Conservation (phyloP, 2,888 invertebrate genomes). For the Phaonia tiefii region DNA sequence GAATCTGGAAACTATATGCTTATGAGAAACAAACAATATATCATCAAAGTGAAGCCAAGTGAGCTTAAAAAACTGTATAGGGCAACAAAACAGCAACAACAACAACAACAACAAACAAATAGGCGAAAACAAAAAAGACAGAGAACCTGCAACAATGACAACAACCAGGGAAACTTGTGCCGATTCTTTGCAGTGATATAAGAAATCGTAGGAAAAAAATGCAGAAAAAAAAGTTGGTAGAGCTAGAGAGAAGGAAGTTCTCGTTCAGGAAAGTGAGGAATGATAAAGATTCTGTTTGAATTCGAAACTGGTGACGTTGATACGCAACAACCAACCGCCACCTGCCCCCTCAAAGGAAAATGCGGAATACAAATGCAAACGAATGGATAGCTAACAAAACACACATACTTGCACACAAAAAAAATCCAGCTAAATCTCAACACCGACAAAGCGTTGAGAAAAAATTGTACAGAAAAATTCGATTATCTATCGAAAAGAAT, state of each 20-base stretch:
- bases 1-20: conserved; percentile 36
- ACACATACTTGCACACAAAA: conserved; percentile 69
- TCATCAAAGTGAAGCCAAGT: conserved; percentile 55
- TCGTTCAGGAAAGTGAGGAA: conserved; percentile 7
- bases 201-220: background rate
- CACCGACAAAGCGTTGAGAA: background rate
- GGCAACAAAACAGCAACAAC: conserved; percentile 44
- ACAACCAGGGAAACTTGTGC: background rate
- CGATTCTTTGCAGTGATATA: conserved; percentile 35
- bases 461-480: conserved; percentile 72
- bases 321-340: conserved; percentile 55
- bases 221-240: conserved; percentile 15
- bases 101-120: background rate
- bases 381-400: conserved; percentile 69
- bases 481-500: conserved; percentile 78
- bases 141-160: background rate
- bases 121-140: conserved; percentile 44
- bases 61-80: conserved; percentile 44
- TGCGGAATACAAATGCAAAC: conserved; percentile 76
- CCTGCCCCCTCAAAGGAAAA: too few relatives aligned
- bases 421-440: background rate
- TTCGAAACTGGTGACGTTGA: conserved; percentile 45
- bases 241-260: conserved; percentile 45
- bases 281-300: conserved; percentile 42
- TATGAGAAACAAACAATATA: conserved; percentile 59